A percentile compares a stretch with the other conserved stretches of the same genome.
Conservation (phyloP, 2,797 vertebrate species). For the Lithobates pipiens region DNA sequence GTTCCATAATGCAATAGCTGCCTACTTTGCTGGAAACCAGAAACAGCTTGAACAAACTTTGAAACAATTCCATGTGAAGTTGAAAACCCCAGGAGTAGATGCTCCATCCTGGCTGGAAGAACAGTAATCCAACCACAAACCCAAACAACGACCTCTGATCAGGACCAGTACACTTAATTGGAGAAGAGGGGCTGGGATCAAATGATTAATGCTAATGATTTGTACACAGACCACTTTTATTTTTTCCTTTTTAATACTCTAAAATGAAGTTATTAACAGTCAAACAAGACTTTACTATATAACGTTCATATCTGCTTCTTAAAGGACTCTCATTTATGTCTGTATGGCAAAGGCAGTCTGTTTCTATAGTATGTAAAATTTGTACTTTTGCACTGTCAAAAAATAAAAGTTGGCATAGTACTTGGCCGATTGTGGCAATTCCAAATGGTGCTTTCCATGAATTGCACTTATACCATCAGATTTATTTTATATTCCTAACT, state of each 20-base stretch:
- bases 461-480: slow-evolving; percentile 75
- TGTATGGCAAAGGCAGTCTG: slow-evolving; percentile 70
- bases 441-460: slow-evolving; percentile 72
- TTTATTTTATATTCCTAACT: slow-evolving; percentile 78
- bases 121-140: slow-evolving; percentile 77
- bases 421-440: slow-evolving; percentile 74
- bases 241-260: slow-evolving; percentile 69
- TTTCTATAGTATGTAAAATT: slow-evolving; percentile 74
- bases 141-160: slow-evolving; percentile 62
- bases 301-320: slow-evolving; percentile 73
- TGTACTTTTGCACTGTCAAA: slow-evolving; percentile 80
- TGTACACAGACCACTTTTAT: slow-evolving; percentile 74
- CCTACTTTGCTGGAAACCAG: slow-evolving; percentile 97
- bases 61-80: slow-evolving; percentile 98
- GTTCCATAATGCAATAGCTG: slow-evolving; percentile 96
- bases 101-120: slow-evolving; percentile 96
- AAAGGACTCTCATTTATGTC: slow-evolving; percentile 74
- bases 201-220: slow-evolving; percentile 70
- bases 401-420: slow-evolving; percentile 67
- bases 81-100: slow-evolving; percentile 95
- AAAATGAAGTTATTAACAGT: slow-evolving; percentile 70
- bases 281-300: slow-evolving; percentile 67
- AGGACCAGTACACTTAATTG: slow-evolving; percentile 65
- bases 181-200: slow-evolving; percentile 65
- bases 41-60: slow-evolving; percentile 98